Percentiles rank a stretch among this genome's conserved stretches.
phyloP scores from a whole-genome alignment of 2,113 vertebrate species.

The Mesocricetus auratus region DNA sequence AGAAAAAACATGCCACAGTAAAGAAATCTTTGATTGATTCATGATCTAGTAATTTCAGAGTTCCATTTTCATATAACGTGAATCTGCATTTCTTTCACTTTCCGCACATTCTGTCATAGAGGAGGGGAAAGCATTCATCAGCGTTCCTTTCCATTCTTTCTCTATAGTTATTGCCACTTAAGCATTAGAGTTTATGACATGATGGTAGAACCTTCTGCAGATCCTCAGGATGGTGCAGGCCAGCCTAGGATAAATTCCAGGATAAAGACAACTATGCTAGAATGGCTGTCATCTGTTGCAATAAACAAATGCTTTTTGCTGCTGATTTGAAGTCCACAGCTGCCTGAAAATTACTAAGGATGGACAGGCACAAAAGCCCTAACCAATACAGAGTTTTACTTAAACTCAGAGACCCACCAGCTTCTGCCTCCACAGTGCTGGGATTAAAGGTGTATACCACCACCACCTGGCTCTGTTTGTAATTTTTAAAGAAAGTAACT shows the following conservation, averaged over 20 bases:
- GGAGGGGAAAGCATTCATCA: neutral
- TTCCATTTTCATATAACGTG: constrained; percentile 8
- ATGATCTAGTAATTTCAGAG: neutral
- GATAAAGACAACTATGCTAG: neutral
- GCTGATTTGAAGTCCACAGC: neutral
- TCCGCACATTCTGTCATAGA: neutral
- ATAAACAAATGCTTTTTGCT: constrained; percentile 10
- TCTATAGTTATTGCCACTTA: neutral
- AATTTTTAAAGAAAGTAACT: neutral
- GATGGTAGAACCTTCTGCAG: neutral
- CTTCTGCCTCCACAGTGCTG: neutral
- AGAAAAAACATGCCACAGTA: neutral
- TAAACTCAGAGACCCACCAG: neutral
- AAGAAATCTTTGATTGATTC: neutral
- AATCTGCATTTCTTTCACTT: neutral
- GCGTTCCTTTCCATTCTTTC: constrained; percentile 16
- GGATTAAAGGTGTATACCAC: neutral
- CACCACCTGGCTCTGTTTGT: neutral
- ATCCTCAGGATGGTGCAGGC: neutral
- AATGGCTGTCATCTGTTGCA: constrained; percentile 13
- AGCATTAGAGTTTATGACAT: neutral
- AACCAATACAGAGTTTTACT: neutral
- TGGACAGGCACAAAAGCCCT: neutral
- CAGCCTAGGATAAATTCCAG: constrained; percentile 11
- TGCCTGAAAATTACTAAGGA: neutral